These are phyloP conservation scores for Tiliacea citrago DNA, from an alignment of 2,888 invertebrate genomes.

Conservation along the genomic window DNA sequence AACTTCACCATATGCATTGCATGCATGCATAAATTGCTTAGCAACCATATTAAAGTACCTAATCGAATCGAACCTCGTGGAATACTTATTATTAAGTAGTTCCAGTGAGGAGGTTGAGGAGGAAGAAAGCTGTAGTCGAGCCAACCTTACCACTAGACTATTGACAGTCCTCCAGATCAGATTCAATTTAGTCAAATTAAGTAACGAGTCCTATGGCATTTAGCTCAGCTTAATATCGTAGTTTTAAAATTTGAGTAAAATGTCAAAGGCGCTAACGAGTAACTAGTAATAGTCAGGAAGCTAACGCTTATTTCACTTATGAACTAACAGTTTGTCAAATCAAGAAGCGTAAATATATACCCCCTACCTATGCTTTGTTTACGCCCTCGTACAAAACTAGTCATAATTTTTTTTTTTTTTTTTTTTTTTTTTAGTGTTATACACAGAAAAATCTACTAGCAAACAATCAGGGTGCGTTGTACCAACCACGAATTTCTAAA, in stretches of 20 bases:
- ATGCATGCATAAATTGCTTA: too few species aligned
- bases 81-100: too few species aligned
- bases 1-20: too few species aligned
- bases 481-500: conserved; percentile 81
- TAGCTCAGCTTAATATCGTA: conserved; percentile 1
- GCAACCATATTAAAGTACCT: too few species aligned
- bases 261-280: conserved; percentile 52
- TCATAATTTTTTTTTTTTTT: too few species aligned
- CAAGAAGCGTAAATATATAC: conserved; percentile 19
- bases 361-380: too few species aligned
- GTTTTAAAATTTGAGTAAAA: conserved; percentile 34
- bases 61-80: too few species aligned
- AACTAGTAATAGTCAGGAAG: conserved; percentile 22
- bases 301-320: conserved; percentile 34
- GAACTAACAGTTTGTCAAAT: conserved; percentile 20
- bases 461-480: conserved; percentile 52
- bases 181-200: neutral
- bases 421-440: conserved; percentile 40
- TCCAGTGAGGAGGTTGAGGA: too few species aligned
- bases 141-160: neutral
- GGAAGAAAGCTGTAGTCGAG: neutral
- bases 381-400: conserved; percentile 44
- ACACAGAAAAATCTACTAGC: conserved; percentile 58
- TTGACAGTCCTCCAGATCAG: neutral
- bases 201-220: conserved; percentile 20